Evolutionary conservation across 2,888 invertebrate genomes (phyloP), one percentile per base, ranked within the genome.

Genomic region (Drosophila buzzatii): DNA sequence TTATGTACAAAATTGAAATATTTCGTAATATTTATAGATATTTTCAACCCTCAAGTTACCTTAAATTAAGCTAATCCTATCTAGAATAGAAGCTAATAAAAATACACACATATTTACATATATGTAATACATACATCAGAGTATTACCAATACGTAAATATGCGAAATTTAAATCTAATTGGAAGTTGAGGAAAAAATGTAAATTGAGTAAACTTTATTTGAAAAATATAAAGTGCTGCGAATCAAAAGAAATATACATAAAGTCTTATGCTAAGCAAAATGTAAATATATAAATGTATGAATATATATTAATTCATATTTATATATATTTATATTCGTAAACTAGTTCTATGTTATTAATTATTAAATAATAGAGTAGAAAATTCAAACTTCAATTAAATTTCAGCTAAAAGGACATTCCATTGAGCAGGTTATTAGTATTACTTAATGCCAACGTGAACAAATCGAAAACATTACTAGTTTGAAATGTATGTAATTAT

Each of bases 351-450:
- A 70, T 37, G 51, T 79, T 59, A 47, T 63, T 68, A 44, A 53
- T 53, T 65, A 23, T 55, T 14, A 68, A 60, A 65, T 62, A 59
- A 85, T 59, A 69, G 59, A 55, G 52, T 67, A 67, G 55, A 68
- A 68, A 76, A 62, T 74, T 66, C 56, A 57, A 71, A 79, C 69
- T 68, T 68, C 60, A 68, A 60, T 73, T 73, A 84, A 81, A 73
- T 73, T 81, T 79, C 79, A 87, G 85, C 84, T 87, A 85, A 73
- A 53, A 72, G 74, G 79, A 79, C 85, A 85, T 85, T 89, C 85
- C 90, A 75, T 82, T 73, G 89, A 90, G 89, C 89, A 81, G 74
- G 67, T 71, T 73, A 80, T 73, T 70, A 73, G 35, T 61, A 87
- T 59, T 87, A 82, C 74, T 79, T 66, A 62, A 89, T 76, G 88